Evolutionary conservation across 64 coral and sea anemone species (phyloP), one percentile per base, ranked within the genome.

Genomic region (Pocillopora damicornis): DNA sequence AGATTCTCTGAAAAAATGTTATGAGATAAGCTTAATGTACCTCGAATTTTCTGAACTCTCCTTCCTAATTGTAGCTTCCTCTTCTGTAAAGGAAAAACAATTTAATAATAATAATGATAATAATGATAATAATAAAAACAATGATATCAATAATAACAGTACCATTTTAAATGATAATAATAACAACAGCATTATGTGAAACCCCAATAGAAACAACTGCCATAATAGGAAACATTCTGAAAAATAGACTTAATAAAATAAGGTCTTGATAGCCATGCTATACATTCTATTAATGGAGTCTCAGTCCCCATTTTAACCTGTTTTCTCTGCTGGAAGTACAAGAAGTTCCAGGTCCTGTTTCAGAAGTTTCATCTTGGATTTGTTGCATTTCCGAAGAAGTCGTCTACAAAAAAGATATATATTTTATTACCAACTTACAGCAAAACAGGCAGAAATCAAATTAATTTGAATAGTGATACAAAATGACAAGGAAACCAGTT

Each of bases 381-480:
- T 85, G 38, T 72, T 85, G n/a, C 81, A 85, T 73, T 85, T 85
- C 58, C 81, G 57, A 66, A 85, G 64, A 71, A 85, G 37, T 56
- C 81, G 63, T 72, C 81, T 85, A 18, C 26, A 15, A 73, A 71
- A 73, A n/a, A 4, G 57, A 57, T 2, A 57, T 56, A 57, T 56
- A 57, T 77, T 58, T 25, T 5, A n/a, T 25, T 71, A 51, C 7
- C 42, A 2, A 51, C 42, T 51, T 51, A 51, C 7, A 51, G 42
- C 2, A 51, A 51, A 51, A 51, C 42, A 51, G 42, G 42, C 42
- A 51, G 42, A 51, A 51, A 51, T 7, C 2, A 51, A 51, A 51
- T 51, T 7, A 51, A 4, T 4, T 4, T 51, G 42, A 51, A 51
- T 51, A 51, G 42, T 4, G 42, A 51, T 7, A 51, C 2, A 51